Evolutionary conservation across 2,797 vertebrate species (phyloP), one percentile per base, ranked within the genome.

Genomic region (Mallotus villosus): DNA sequence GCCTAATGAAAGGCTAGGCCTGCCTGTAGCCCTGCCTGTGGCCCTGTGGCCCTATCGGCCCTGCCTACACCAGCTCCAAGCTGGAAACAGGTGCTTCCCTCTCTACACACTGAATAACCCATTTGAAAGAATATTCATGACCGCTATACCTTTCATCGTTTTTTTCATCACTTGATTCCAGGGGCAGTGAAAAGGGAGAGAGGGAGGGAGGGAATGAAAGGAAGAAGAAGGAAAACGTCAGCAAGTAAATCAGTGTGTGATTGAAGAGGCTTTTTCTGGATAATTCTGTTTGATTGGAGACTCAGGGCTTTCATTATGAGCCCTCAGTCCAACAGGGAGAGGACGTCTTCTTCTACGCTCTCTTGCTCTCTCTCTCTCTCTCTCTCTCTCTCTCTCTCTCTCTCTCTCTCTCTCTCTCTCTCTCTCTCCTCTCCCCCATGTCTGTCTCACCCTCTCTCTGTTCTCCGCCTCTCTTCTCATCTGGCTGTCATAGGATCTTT

Each of bases 201-300:
- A 49, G 68, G 64, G 72, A 46, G 41, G 64, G 19, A 70, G 66
- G 22, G 72, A 57, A 6, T 21, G 32, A 63, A 22, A 87, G 91
- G 88, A 14, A 0, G 53, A 21, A 22, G 17, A 70, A n/a, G 32
- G 24, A 8, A 24, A 67, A 61, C 86, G 86, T 90, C 90, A 93
- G 90, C 83, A 82, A 89, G 83, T 88, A 92, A 91, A 90, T 90
- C 87, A 90, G 81, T 71, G 74, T 80, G 88, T 94, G 94, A 94
- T 92, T 94, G 92, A 92, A 95, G 93, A 94, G 91, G 89, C 85
- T 89, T 87, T 60, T 82, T 84, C 81, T 72, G 88, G 91, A 94
- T 94, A 89, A 95, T 94, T 94, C 92, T 84, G 85, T 93, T 92
- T 95, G 94, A 96, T 96, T 96, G 91, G 92, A 91, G 84, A 90